Conservation (phyloP, 2,888 invertebrate species). For the Cenopis cana region DNA sequence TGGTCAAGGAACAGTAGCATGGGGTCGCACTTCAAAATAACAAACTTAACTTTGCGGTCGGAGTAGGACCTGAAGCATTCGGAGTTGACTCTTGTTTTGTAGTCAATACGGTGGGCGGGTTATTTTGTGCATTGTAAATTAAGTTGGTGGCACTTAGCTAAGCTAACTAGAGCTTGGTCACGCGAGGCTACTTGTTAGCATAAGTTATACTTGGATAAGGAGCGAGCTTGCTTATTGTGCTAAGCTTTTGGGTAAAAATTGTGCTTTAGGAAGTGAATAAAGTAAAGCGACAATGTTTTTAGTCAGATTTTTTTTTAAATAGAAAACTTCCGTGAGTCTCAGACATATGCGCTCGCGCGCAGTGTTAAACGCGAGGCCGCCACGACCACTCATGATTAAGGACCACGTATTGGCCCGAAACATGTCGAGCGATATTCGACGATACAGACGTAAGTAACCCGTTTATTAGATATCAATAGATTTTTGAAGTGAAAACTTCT, state of each 20-base stretch:
- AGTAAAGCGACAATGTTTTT: slow-evolving; percentile 49
- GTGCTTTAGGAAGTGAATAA: slow-evolving; percentile 57
- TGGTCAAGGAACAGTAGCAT: slow-evolving; percentile 52
- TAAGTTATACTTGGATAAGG: slow-evolving; percentile 74
- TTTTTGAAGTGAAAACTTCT: too few species aligned
- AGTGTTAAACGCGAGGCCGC: too few species aligned
- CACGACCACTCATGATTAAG: too few species aligned
- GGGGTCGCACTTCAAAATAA: slow-evolving; percentile 48
- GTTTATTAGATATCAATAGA: too few species aligned
- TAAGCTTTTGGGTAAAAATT: slow-evolving; percentile 59
- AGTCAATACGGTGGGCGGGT: slow-evolving; percentile 14
- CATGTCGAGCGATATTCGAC: neutral
- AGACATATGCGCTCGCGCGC: too few species aligned
- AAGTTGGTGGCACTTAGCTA: slow-evolving; percentile 48
- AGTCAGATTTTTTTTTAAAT: neutral
- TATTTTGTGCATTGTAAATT: slow-evolving; percentile 16
- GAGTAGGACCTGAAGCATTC: neutral
- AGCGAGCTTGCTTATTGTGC: slow-evolving; percentile 68
- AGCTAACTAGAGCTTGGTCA: slow-evolving; percentile 60
- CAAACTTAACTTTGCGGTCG: slow-evolving; percentile 41
- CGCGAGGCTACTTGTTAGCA: slow-evolving; percentile 72
- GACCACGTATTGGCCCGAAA: too few species aligned
- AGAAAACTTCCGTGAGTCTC: too few species aligned
- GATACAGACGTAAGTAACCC: too few species aligned
- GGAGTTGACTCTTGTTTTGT: slow-evolving; percentile 14